Evolutionary conservation across 37 sponge, comb jelly and placozoan genomes (phyloP), one percentile per base, ranked within the genome.

Genomic region (Tethya wilhelma): DNA sequence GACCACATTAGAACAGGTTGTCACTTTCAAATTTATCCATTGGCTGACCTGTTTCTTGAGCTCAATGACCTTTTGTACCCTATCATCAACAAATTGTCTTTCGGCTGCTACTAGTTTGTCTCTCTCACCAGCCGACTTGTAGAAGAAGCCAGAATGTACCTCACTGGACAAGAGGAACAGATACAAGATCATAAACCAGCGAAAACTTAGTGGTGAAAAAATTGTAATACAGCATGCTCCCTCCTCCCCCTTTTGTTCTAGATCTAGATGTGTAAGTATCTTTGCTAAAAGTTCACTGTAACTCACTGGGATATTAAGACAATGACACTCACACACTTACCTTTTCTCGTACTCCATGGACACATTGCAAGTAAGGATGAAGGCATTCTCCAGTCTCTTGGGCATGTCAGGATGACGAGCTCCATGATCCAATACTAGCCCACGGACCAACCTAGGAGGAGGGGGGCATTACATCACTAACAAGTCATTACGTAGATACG

Each of bases 281-380:
- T n/a, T n/a, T n/a, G n/a, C n/a, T n/a, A n/a, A n/a, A n/a, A n/a
- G n/a, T n/a, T n/a, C n/a, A n/a, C n/a, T n/a, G n/a, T n/a, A n/a
- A n/a, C n/a, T n/a, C n/a, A n/a, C n/a, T n/a, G n/a, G n/a, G n/a
- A n/a, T n/a, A n/a, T n/a, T n/a, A n/a, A n/a, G n/a, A n/a, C n/a
- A n/a, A n/a, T n/a, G n/a, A n/a, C n/a, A n/a, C n/a, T 49, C 9
- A n/a, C 63, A 2, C 34, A 69, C 83, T 23, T 8, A 96, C 96
- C 88, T 99, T 75, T 99, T 99, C 79, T 99, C 99, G 58, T 99
- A 96, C 79, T 99, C 99, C 87, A 99, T n/a, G 20, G 97, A 94
- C n/a, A 99, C 99, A 49, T 99, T 99, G 84, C 99, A 99, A 0
- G 99, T 97, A 44, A 99, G 91, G 37, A 99, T 97, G 73, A 69